Base-by-base conservation (phyloP, 1,140 invertebrate genomes). In the Zaprionus gabonicus region DNA sequence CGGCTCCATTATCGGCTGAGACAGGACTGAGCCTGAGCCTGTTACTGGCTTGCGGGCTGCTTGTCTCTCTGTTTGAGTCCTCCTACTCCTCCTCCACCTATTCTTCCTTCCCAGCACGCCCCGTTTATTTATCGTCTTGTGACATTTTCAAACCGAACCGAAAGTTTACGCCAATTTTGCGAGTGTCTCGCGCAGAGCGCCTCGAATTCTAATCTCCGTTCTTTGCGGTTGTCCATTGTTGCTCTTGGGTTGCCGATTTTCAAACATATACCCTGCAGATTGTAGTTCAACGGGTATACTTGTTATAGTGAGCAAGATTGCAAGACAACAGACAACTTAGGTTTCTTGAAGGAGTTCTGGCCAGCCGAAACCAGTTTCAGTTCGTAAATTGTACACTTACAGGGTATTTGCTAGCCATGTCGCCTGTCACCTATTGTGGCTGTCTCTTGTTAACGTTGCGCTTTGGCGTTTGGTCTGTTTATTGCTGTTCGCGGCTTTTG, bases 151-250 rank as follows among this genome's bases (percentile, higher is more conserved):
- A 68, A 77, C 81, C 49, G 56, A 62, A 57, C 70, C 59, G 28
- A 62, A 72, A 83, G 71, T 81, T 87, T 70, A 71, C 71, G 78
- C 81, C 84, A 88, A 88, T 88, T 83, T 88, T 80, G 67, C 71
- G 51, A 77, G 56, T 77, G 72, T 72, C 74, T 74, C 74, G 65
- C 78, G 60, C 56, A 28, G 46, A 59, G 53, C 57, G 53, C 70
- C 65, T 77, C 64, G 70, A 82, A 82, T 87, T 78, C 83, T 87
- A 87, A 87, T 87, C 83, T 86, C 83, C 73, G 80, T 68, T 81
- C 69, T 69, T 62, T 81, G 65, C 60, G 80, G 70, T 69, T 67
- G 67, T 78, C 68, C 53, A 68, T 72, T 70, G 53, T 76, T 68
- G 55, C 46, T 67, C 13, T 38, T 28, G 25, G 80, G 49, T 71